phyloP scores from a whole-genome alignment of 2,888 invertebrate genomes.

The Leptinotarsa peninsularis region DNA sequence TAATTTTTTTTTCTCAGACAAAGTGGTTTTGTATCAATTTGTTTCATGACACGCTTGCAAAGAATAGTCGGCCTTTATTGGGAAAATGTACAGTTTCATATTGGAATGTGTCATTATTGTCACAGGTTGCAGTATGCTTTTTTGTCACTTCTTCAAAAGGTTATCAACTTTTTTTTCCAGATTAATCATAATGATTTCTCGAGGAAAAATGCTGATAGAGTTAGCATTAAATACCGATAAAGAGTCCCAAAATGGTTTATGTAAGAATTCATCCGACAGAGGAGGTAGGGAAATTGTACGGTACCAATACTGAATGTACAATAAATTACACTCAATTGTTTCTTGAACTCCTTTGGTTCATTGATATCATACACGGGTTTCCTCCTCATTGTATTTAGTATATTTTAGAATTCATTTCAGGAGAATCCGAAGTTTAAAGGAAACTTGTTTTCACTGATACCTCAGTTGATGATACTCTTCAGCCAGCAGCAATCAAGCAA shows the following conservation, averaged over 20 bases:
- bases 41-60: constrained; percentile 14
- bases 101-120: background rate
- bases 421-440: background rate
- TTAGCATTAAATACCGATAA: background rate
- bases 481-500: background rate
- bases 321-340: background rate
- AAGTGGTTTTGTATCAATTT: constrained; percentile 17
- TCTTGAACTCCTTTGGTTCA: background rate
- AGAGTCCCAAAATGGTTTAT: background rate
- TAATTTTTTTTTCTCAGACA: background rate
- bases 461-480: background rate
- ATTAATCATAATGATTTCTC: background rate
- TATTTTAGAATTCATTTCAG: background rate
- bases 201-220: background rate
- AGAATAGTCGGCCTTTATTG: background rate
- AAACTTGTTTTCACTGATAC: background rate
- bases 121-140: background rate
- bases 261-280: constrained; percentile 1
- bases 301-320: background rate
- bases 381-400: background rate
- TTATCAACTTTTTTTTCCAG: background rate
- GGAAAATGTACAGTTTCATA: background rate
- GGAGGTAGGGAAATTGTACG: background rate
- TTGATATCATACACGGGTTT: background rate
- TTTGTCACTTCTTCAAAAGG: background rate